Base-by-base conservation (phyloP, 2,113 vertebrate species). In the Pelodiscus sinensis region DNA sequence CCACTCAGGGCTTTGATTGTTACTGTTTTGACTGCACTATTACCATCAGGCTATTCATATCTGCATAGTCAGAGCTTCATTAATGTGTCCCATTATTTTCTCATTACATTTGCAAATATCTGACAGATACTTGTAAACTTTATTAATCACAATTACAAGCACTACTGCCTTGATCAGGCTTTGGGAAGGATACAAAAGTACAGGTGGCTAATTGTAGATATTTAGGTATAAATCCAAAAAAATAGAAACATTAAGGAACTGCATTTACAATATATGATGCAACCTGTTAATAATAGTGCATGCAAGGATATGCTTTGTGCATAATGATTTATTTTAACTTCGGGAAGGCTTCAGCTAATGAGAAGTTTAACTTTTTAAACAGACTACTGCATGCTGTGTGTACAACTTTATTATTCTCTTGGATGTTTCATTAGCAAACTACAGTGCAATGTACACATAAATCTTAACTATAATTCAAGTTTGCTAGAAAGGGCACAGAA, bases 111-210 rank as follows among this genome's bases (percentile, higher is more conserved):
- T 84, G 35, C 1, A 96, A 93, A 85, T 85, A 86, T 19, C 62
- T 91, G 57, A 14, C 24, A 84, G 65, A 81, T 58, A 79, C 38
- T 44, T 75, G 21, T 3, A 5, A 2, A 31, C 84, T 93, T 85
- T 88, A 94, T 83, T 81, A 84, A 83, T 91, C 57, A 75, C 78
- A 80, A 79, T 8, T 75, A 25, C 82, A 90, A 93, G 88, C 87
- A 81, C 81, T 81, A 71, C 80, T 87, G 81, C 79, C 55, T 81
- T 92, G n/a, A 82, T 86, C 18, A 2, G 31, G 35, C 56, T 22
- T 89, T 90, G 5, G 77, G 91, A 95, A 95, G 60, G 57, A 85
- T 14, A 5, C 14, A 81, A 6, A 1, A 12, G 75, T 90, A 57
- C 80, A 80, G 60, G 58, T 95, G 29, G 16, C 31, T 96, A 92